Base-by-base conservation (phyloP, 2,888 invertebrate species). In the Charanyca ferruginea region DNA sequence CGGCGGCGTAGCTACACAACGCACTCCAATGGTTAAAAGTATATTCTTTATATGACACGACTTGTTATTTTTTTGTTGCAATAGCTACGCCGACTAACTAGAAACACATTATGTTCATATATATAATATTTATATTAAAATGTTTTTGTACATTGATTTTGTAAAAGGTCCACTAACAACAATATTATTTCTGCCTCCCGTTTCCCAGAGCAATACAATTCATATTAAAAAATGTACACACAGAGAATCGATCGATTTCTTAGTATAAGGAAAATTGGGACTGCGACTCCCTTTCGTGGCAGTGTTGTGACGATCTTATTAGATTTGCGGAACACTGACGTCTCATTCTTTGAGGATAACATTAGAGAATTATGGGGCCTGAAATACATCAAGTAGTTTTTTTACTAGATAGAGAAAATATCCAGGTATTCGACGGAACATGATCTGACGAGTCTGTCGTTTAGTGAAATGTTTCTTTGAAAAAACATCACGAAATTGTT, bases 281-380 rank as follows among this genome's bases (percentile, higher is more conserved):
- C 2, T 32, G 25, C 35, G 23, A 18, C 6, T 53, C n/a, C 57
- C 11, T 28, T 73, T 53, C 23, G 25, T 23, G 44, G 38, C 61
- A 44, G 47, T 59, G 59, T 52, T 59, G 49, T 59, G 47, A 25
- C 38, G 28, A 48, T 35, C 22, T 59, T 44, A 73, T 62, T 74
- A 55, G 52, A 68, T 73, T 63, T 74, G 38, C 16, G 22, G 13
- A 28, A n/a, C 48, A 68, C 38, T 66, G 47, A 60, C 60, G 28
- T 62, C 16, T n/a, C 49, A 47, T 68, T 59, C 49, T 54, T 55
- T 28, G 8, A 23, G 20, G 32, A 57, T 38, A 53, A 52, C 8
- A 22, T 52, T 38, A 16, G 38, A 38, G 13, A 38, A 38, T 38
- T 38, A 38, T 38, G 16, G 16, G 35, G 38, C 5, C 18, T 32